Conservation (phyloP, 2,888 invertebrate species). For the Serripes groenlandicus region DNA sequence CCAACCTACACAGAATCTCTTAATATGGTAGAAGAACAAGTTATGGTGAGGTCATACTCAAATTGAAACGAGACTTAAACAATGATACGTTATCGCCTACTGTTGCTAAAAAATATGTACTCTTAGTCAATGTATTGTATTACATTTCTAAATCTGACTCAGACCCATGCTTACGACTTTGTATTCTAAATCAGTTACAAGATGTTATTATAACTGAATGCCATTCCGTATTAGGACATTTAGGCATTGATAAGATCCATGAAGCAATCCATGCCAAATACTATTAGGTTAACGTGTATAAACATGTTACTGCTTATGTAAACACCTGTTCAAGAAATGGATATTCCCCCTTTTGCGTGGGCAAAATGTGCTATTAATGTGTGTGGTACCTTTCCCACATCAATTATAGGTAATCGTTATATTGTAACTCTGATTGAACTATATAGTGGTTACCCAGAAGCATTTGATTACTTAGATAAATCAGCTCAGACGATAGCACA, state of each 20-base stretch:
- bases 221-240: background rate
- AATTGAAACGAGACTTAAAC: background rate
- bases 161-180: background rate
- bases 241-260: constrained; percentile 12
- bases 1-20: background rate
- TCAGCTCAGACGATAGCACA: constrained; percentile 34
- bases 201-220: background rate
- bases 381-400: constrained; percentile 18
- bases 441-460: constrained; percentile 31
- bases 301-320: background rate
- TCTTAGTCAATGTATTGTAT: background rate
- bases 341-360: constrained; percentile 11
- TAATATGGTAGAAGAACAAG: constrained; percentile 19
- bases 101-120: background rate
- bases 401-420: background rate
- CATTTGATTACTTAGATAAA: constrained; percentile 39
- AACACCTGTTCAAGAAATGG: constrained; percentile 1
- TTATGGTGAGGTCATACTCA: background rate
- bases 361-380: constrained; percentile 25
- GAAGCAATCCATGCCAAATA: constrained; percentile 5
- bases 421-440: constrained; percentile 27
- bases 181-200: background rate
- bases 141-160: constrained; percentile 1
- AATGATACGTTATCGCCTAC: background rate
- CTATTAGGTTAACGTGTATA: background rate